These are phyloP conservation scores for Trachelus tabidus DNA, from an alignment of 2,888 invertebrate genomes.

Conservation along the genomic window DNA sequence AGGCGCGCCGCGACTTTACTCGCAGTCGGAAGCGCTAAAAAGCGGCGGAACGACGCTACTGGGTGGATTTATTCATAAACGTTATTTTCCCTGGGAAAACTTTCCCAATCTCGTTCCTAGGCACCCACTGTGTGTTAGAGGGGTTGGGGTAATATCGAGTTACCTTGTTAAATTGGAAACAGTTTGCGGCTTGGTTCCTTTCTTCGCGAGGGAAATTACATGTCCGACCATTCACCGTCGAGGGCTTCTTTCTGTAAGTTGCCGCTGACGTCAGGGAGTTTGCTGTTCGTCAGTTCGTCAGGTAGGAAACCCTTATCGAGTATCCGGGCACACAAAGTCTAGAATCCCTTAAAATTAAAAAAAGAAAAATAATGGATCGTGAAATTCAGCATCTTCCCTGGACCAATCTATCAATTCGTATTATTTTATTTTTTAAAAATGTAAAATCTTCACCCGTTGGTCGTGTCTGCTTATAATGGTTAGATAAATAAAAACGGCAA, in stretches of 20 bases:
- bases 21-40: neutral
- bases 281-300: neutral
- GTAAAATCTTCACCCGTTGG: too few species aligned
- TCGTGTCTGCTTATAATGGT: neutral
- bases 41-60: neutral
- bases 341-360: neutral
- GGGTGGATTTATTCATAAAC: conserved; percentile 51
- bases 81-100: conserved; percentile 48
- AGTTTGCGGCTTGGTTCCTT: conserved; percentile 32
- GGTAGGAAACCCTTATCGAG: neutral
- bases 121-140: neutral
- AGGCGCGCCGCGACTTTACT: neutral
- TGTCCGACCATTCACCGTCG: neutral
- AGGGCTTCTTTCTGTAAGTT: neutral
- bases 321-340: neutral
- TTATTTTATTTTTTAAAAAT: too few species aligned
- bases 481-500: neutral
- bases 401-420: neutral
- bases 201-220: neutral
- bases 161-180: conserved; percentile 57
- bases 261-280: neutral
- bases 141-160: conserved; percentile 51
- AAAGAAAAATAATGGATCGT: neutral
- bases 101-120: conserved; percentile 51
- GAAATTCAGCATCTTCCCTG: neutral